These are phyloP conservation scores for Sinodicranocentrus sp. DNA, from an alignment of 2,888 invertebrate species.

Conservation along the genomic window DNA sequence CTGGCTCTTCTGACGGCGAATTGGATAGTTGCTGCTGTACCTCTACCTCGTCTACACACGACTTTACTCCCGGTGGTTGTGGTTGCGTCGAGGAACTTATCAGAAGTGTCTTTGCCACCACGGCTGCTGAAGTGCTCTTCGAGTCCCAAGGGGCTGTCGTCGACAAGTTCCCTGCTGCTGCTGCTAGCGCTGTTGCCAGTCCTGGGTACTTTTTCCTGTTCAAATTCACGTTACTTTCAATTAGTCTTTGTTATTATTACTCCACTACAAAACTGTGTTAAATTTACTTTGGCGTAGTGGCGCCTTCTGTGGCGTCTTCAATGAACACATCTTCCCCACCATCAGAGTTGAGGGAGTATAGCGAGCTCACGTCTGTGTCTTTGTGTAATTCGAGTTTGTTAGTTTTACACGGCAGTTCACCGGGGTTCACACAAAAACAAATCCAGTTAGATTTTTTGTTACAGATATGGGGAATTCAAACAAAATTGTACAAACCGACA, in stretches of 20 bases:
- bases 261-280: no score
- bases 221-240: no score
- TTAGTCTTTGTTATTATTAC: not conserved
- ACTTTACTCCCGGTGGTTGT: not conserved
- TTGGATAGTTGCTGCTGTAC: slow-evolving; percentile 36
- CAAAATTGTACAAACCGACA: slow-evolving; percentile 10
- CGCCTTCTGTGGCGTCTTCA: slow-evolving; percentile 69
- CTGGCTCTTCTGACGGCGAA: slow-evolving; percentile 69
- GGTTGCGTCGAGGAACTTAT: slow-evolving; percentile 45
- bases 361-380: slow-evolving; percentile 80
- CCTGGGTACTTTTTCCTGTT: slow-evolving; percentile 67
- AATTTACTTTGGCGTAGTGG: slow-evolving; percentile 60
- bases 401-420: not conserved
- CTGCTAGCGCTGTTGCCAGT: slow-evolving; percentile 52
- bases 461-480: no score
- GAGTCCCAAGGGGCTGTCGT: slow-evolving; percentile 51
- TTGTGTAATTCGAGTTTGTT: slow-evolving; percentile 14
- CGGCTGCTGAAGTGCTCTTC: slow-evolving; percentile 36
- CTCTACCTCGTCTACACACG: not conserved
- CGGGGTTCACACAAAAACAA: not conserved
- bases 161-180: slow-evolving; percentile 53
- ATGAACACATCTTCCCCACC: slow-evolving; percentile 79
- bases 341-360: slow-evolving; percentile 81
- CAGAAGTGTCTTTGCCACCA: slow-evolving; percentile 72
- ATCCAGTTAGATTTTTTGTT: not conserved